Base-by-base conservation (phyloP, 2,888 invertebrate species). In the Eledone cirrhosa region DNA sequence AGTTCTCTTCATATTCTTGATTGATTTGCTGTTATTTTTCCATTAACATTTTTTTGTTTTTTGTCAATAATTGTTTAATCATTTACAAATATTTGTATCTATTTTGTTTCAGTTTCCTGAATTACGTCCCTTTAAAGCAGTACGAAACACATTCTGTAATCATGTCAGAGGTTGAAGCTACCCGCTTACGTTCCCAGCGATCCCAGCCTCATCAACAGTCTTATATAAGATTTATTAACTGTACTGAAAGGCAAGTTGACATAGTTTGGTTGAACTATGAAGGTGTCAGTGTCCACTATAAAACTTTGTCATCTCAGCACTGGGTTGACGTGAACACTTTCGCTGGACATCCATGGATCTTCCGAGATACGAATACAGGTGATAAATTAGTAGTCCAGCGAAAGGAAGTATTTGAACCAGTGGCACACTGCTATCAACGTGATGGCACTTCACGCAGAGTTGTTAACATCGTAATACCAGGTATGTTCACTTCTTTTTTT, bases 321-420 rank as follows among this genome's bases (percentile, higher is more conserved):
- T 92, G 90, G 85, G 91, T 93, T 78, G 94, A 94, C 85, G 92
- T 95, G 0, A 94, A 95, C 85, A 95, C 96, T 0, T 97, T 92
- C 89, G 93, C 94, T 22, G 94, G 94, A 0, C 96, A 97, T 91
- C 95, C 95, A 0, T 97, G 96, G 96, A 93, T 96, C 81, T 96
- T 95, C 87, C 92, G 94, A 0, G 95, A 96, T 88, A 91, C 92
- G 0, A 90, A 92, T 0, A 95, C 95, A 0, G 93, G 93, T 77
- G 95, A 95, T 85, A 92, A 93, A 63, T 91, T 94, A 89, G 92
- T 93, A 14, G 93, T 94, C 0, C 92, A 89, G 77, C 84, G 86
- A 7, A 84, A 87, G 78, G 89, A 89, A 77, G 85, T 90, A 8
- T 91, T 83, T 83, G 82, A 86, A 74, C 85, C 88, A 24, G 80